phyloP scores from a whole-genome alignment of 2,888 invertebrate species.

The Ceraclea dissimilis region DNA sequence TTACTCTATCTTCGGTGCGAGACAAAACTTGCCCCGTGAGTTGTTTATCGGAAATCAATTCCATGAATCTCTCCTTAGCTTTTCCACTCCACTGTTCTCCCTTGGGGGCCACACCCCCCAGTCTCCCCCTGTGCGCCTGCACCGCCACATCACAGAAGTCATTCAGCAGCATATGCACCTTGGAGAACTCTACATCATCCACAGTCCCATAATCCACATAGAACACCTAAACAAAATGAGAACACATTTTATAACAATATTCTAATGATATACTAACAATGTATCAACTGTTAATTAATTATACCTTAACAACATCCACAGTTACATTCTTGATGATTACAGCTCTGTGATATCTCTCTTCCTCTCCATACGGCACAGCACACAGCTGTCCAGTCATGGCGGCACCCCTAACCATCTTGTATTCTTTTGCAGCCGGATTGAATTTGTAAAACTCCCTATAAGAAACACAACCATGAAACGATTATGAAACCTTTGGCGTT shows the following conservation, averaged over 20 bases:
- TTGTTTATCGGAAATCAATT: background rate
- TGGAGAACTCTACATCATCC: background rate
- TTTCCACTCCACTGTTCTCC: background rate
- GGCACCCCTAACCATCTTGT: slow-evolving; percentile 9
- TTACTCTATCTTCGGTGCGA: background rate
- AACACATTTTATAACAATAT: background rate
- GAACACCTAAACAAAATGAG: slow-evolving; percentile 11
- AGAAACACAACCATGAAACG: background rate
- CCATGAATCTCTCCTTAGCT: background rate
- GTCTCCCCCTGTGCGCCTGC: slow-evolving; percentile 18
- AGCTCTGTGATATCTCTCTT: slow-evolving; percentile 13
- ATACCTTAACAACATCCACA: slow-evolving; percentile 13
- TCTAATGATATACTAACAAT: background rate
- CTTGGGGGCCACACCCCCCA: slow-evolving; percentile 9
- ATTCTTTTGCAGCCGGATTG: background rate
- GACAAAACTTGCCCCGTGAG: slow-evolving; percentile 2
- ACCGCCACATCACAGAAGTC: slow-evolving; percentile 12
- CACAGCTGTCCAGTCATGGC: slow-evolving; percentile 16
- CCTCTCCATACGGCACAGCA: slow-evolving; percentile 7
- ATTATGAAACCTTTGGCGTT: too few species aligned
- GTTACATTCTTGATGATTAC: slow-evolving; percentile 12
- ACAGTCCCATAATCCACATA: slow-evolving; percentile 24
- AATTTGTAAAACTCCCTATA: background rate
- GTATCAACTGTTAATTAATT: too few species aligned
- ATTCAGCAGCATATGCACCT: slow-evolving; percentile 11